Evolutionary conservation across 2,113 vertebrate species (phyloP).

Genomic region (Brachyhypopomus occidentalis): DNA sequence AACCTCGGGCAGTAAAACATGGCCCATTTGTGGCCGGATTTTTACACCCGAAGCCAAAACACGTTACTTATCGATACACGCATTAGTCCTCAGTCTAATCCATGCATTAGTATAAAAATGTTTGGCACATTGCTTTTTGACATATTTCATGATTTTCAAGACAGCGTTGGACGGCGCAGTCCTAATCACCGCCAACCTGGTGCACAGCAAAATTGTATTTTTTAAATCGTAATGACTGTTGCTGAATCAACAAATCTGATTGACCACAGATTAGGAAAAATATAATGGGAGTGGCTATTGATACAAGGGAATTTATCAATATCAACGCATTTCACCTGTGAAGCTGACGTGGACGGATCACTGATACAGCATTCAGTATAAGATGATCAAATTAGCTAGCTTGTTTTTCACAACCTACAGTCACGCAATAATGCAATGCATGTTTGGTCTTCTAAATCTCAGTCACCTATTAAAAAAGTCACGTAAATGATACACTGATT

Average conservation of each 20-base stretch:
- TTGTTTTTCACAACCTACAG: constrained; percentile 36
- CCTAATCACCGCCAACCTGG: too few relatives aligned
- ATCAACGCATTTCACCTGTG: constrained; percentile 18
- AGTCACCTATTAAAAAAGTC: constrained; percentile 7
- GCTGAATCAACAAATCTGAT: neutral
- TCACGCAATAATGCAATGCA: constrained; percentile 17
- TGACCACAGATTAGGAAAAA: constrained; percentile 14
- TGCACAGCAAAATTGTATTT: constrained; percentile 17
- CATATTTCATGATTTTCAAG: constrained; percentile 4
- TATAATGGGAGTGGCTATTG: neutral
- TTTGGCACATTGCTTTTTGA: constrained; percentile 46
- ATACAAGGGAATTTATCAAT: constrained; percentile 19
- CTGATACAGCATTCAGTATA: constrained; percentile 30
- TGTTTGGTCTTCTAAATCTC: constrained; percentile 22
- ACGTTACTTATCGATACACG: constrained; percentile 40
- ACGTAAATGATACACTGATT: constrained; percentile 28
- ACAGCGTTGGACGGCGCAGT: neutral
- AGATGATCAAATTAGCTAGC: constrained; percentile 24
- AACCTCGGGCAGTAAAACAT: constrained; percentile 7
- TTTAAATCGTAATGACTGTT: constrained; percentile 9
- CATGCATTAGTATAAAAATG: constrained; percentile 4
- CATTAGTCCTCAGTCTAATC: constrained; percentile 27
- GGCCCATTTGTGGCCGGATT: neutral
- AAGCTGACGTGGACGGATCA: constrained; percentile 24
- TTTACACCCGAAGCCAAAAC: neutral